A percentile compares a stretch with the other conserved stretches of the same genome.
phyloP scores from a whole-genome alignment of 2,888 invertebrate species.

The Nebria salina region DNA sequence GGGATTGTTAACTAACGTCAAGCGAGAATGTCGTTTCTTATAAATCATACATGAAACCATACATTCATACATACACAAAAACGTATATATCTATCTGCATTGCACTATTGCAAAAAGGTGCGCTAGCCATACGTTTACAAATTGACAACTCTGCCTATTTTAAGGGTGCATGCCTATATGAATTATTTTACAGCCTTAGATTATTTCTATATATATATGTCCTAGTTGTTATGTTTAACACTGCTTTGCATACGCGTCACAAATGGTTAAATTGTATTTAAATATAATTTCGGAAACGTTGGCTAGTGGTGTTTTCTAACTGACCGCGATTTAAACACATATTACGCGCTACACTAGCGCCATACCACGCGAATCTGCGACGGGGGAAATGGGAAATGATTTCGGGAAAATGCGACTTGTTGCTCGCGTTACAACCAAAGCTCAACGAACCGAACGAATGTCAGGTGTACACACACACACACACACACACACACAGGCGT shows the following conservation, averaged over 20 bases:
- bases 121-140: background rate
- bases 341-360: background rate
- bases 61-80: background rate
- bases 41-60: constrained; percentile 5
- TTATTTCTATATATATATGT: background rate
- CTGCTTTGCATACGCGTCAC: background rate
- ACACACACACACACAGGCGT: background rate
- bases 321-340: constrained; percentile 10
- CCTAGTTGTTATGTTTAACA: too few species aligned
- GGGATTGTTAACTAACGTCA: constrained; percentile 12
- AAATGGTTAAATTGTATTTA: background rate
- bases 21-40: constrained; percentile 16
- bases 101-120: too few species aligned
- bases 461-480: background rate
- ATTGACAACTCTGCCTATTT: background rate
- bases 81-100: too few species aligned
- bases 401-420: constrained; percentile 38
- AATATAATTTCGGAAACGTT: background rate
- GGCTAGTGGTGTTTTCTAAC: background rate
- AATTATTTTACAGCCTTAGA: background rate
- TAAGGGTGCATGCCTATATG: background rate
- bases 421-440: constrained; percentile 11
- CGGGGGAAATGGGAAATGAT: constrained; percentile 14
- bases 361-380: constrained; percentile 3
- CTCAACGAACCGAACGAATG: background rate